These are phyloP conservation scores for Mesorhabditis spiculigera DNA, from an alignment of 2,888 invertebrate genomes.

Conservation along the genomic window DNA sequence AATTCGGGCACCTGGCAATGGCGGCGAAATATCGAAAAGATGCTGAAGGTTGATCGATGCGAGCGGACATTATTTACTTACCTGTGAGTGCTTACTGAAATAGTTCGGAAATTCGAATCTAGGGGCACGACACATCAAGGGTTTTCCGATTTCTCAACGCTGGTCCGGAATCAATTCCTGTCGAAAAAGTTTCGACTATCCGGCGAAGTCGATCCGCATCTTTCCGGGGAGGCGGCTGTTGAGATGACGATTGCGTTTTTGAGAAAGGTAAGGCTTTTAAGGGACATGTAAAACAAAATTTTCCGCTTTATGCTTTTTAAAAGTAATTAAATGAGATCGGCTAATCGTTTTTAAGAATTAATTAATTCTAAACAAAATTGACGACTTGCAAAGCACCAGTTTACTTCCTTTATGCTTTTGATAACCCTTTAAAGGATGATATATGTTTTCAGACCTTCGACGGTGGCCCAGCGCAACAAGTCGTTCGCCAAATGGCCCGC, in stretches of 20 bases:
- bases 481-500: background rate
- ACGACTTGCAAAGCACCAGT: too few species aligned
- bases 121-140: background rate
- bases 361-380: too few species aligned
- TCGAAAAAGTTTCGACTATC: background rate
- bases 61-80: background rate
- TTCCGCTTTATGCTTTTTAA: background rate
- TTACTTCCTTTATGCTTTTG: background rate
- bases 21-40: background rate
- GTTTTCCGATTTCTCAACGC: background rate
- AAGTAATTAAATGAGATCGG: too few species aligned
- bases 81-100: background rate
- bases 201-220: background rate
- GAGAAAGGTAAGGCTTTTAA: background rate
- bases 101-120: background rate
- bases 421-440: background rate
- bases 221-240: background rate
- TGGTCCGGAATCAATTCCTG: background rate
- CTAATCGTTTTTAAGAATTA: too few species aligned
- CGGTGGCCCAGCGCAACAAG: background rate
- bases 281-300: background rate
- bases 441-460: background rate
- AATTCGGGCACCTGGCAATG: slow-evolving; percentile 1
- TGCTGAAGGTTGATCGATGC: slow-evolving; percentile 6
- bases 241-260: background rate